Percentiles rank a stretch among this genome's conserved stretches.
phyloP scores from a whole-genome alignment of 2,888 invertebrate genomes.

The Plagiodera versicolora region DNA sequence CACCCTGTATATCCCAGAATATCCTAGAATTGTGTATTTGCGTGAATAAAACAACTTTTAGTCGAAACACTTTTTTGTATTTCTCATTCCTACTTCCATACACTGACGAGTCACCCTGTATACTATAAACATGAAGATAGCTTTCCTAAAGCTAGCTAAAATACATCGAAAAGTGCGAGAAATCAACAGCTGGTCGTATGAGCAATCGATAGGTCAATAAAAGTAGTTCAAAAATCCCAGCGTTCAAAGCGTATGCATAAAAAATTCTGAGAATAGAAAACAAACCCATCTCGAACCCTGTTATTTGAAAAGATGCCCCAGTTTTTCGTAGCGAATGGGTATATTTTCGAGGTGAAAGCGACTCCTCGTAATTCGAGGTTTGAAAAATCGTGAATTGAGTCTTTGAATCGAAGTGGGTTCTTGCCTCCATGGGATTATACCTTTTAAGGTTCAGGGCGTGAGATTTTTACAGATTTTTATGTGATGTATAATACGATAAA shows the following conservation, averaged over 20 bases:
- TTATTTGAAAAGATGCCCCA: constrained; percentile 30
- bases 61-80: too few relatives aligned
- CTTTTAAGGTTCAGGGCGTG: constrained; percentile 4
- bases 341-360: constrained; percentile 29
- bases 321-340: constrained; percentile 19
- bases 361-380: constrained; percentile 13
- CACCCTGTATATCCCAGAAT: too few relatives aligned
- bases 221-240: constrained; percentile 9
- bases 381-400: background rate
- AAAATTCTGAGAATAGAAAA: constrained; percentile 15
- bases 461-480: constrained; percentile 12
- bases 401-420: background rate
- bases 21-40: too few relatives aligned
- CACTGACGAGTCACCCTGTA: too few relatives aligned
- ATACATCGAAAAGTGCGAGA: too few relatives aligned
- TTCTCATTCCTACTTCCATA: too few relatives aligned
- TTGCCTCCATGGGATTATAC: constrained; percentile 8
- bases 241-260: too few relatives aligned
- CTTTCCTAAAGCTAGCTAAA: too few relatives aligned
- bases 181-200: too few relatives aligned
- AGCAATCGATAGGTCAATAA: too few relatives aligned
- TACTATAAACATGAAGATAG: too few relatives aligned
- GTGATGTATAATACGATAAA: background rate
- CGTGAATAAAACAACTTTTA: too few relatives aligned
- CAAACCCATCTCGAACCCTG: constrained; percentile 22